Conservation (phyloP, 2,797 vertebrate genomes). For the Pteronotus mesoamericanus region DNA sequence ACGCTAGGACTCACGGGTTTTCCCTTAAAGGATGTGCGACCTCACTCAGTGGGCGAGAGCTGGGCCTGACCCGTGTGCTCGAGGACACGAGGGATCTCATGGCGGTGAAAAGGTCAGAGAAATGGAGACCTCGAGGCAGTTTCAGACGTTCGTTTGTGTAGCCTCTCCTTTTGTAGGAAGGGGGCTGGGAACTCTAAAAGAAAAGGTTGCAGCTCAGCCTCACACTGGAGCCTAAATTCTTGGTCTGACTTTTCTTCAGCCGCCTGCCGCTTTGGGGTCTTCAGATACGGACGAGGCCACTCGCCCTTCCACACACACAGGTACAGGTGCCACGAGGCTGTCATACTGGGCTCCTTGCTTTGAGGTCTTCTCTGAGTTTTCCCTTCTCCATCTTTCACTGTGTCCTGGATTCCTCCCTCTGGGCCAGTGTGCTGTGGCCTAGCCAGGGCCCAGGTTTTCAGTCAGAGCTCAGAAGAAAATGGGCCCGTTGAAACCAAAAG, state of each 20-base stretch:
- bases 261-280: background rate
- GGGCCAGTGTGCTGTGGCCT: background rate
- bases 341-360: background rate
- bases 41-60: background rate
- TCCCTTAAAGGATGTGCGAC: background rate
- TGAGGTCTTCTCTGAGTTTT: background rate
- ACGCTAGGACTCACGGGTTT: background rate
- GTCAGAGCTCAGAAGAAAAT: background rate
- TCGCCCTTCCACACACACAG: background rate
- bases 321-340: too few relatives aligned
- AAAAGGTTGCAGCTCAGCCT: background rate
- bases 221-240: too few relatives aligned
- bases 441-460: background rate
- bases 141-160: too few relatives aligned
- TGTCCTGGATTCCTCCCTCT: background rate
- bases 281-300: background rate
- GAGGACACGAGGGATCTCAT: background rate
- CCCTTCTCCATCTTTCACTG: background rate
- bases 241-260: background rate
- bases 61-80: background rate
- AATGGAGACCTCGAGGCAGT: background rate
- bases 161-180: background rate
- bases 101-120: background rate
- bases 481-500: background rate
- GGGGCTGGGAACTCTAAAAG: background rate